Evolutionary conservation across 2,113 vertebrate species (phyloP).

Genomic region (Herpailurus yagouaroundi): DNA sequence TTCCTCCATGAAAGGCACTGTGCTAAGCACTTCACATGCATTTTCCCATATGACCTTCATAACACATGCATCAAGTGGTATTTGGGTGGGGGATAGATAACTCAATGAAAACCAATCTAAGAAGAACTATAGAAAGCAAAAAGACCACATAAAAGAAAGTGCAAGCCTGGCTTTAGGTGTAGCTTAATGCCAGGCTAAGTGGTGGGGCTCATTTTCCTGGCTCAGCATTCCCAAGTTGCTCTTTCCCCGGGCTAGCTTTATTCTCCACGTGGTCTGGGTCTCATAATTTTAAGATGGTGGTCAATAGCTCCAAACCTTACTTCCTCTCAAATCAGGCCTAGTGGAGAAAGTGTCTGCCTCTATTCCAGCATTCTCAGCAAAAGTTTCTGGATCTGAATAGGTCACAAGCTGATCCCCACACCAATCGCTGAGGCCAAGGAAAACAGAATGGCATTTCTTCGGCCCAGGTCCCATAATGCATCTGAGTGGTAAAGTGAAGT

Average conservation of each 20-base stretch:
- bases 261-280: neutral
- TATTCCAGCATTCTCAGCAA: neutral
- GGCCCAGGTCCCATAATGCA: neutral
- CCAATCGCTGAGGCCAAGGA: neutral
- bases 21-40: neutral
- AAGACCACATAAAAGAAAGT: neutral
- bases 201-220: neutral
- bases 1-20: neutral
- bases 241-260: neutral
- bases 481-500: neutral
- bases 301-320: neutral
- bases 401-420: neutral
- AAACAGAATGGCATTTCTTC: neutral
- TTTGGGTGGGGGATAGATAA: neutral
- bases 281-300: neutral
- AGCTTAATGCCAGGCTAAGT: neutral
- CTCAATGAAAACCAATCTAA: neutral
- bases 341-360: neutral
- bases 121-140: neutral
- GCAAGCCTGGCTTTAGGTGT: neutral
- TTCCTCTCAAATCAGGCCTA: neutral
- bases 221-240: neutral
- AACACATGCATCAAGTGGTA: neutral
- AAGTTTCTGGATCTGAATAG: neutral
- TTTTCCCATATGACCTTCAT: neutral